phyloP scores from a whole-genome alignment of 1,140 invertebrate genomes.

The Drosophila sechellia region DNA sequence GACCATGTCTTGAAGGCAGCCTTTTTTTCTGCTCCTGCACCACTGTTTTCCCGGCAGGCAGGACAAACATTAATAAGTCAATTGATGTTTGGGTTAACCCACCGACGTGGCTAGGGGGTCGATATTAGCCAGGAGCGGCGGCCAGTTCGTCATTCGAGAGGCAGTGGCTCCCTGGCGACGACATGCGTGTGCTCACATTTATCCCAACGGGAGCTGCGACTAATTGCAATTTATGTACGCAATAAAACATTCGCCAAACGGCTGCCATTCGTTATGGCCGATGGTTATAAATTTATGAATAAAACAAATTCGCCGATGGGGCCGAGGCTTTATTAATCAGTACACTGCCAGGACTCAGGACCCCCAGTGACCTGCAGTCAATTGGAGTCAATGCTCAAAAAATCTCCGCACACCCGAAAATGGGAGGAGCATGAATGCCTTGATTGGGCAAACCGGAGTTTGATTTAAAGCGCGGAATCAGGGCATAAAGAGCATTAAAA shows the following conservation, averaged over 20 bases:
- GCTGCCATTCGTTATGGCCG: slow-evolving; percentile 64
- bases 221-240: slow-evolving; percentile 82
- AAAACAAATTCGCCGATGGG: slow-evolving; percentile 54
- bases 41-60: slow-evolving; percentile 13
- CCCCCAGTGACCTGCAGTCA: slow-evolving; percentile 45
- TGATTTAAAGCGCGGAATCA: slow-evolving; percentile 61
- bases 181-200: slow-evolving; percentile 77
- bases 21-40: slow-evolving; percentile 21
- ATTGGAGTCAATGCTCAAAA: slow-evolving; percentile 66
- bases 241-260: slow-evolving; percentile 80
- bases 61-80: slow-evolving; percentile 79
- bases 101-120: slow-evolving; percentile 18
- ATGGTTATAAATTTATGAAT: slow-evolving; percentile 82
- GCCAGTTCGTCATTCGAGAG: slow-evolving; percentile 59
- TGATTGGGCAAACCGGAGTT: slow-evolving; percentile 67
- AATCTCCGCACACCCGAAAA: slow-evolving; percentile 42
- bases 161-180: slow-evolving; percentile 43
- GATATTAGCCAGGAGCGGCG: slow-evolving; percentile 5
- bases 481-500: slow-evolving; percentile 40
- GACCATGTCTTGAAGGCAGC: slow-evolving; percentile 15
- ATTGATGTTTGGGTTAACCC: slow-evolving; percentile 83
- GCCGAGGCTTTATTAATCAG: slow-evolving; percentile 76
- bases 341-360: slow-evolving; percentile 15
- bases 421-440: slow-evolving; percentile 14
- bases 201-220: slow-evolving; percentile 71